Percentiles rank a stretch among this genome's conserved stretches.
Evolutionary conservation across 2,888 invertebrate genomes (phyloP).

Genomic region (Troides helena): DNA sequence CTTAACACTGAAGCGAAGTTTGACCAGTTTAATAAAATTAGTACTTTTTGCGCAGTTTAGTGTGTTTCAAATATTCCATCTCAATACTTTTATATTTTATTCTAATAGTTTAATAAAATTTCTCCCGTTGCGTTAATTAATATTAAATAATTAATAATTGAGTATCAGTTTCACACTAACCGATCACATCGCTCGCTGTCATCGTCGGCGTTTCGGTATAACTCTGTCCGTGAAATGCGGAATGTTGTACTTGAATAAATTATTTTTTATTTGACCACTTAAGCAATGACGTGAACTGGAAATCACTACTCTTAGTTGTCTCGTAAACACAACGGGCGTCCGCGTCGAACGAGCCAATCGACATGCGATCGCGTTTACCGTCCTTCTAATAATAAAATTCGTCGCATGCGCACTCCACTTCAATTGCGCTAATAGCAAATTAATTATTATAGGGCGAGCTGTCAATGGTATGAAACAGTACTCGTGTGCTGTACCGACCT

Average conservation of each 20-base stretch:
- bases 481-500: neutral
- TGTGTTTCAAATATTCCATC: neutral
- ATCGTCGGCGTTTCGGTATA: conserved; percentile 2
- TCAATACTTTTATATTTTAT: neutral
- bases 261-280: conserved; percentile 29
- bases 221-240: neutral
- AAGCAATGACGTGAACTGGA: conserved; percentile 22
- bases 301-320: conserved; percentile 18
- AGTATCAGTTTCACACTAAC: conserved; percentile 9
- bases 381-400: conserved; percentile 65
- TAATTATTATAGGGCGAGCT: conserved; percentile 61
- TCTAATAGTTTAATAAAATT: neutral
- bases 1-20: neutral
- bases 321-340: conserved; percentile 46
- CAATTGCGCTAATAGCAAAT: conserved; percentile 73
- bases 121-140: neutral
- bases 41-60: neutral
- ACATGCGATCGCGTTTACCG: conserved; percentile 59
- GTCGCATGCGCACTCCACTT: conserved; percentile 69
- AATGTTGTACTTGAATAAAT: conserved; percentile 14
- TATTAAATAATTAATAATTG: neutral
- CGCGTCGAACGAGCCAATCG: conserved; percentile 42
- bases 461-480: conserved; percentile 2
- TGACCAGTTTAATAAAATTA: neutral
- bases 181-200: conserved; percentile 13